Conservation (phyloP, 2,888 invertebrate species). For the Exocentrus adspersus region DNA sequence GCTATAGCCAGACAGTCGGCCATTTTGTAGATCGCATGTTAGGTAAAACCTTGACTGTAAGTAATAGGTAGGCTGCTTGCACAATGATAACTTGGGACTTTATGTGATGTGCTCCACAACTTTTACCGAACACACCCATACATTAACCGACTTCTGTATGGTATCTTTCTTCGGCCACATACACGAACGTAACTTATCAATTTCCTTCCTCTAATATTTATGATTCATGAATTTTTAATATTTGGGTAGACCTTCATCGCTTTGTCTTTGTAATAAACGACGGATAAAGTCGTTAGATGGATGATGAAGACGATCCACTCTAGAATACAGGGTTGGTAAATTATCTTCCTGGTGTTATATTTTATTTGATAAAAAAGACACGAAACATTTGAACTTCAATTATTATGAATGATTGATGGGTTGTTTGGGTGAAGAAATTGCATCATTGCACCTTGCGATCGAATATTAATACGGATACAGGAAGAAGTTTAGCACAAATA, state of each 20-base stretch:
- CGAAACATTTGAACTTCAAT: too few species aligned
- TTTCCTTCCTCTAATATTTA: background rate
- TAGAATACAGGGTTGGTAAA: too few species aligned
- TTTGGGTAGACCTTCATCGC: background rate
- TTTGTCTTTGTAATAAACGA: background rate
- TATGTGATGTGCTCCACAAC: slow-evolving; percentile 40
- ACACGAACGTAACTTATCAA: background rate
- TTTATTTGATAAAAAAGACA: too few species aligned
- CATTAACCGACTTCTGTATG: slow-evolving; percentile 5
- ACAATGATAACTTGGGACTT: slow-evolving; percentile 51
- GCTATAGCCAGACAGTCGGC: slow-evolving; percentile 52
- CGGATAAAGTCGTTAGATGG: too few species aligned
- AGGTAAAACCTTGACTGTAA: slow-evolving; percentile 49
- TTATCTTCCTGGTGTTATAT: too few species aligned
- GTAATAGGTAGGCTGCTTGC: slow-evolving; percentile 52
- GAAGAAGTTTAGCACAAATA: slow-evolving; percentile 36
- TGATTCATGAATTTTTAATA: background rate
- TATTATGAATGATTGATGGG: too few species aligned
- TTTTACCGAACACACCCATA: slow-evolving; percentile 32
- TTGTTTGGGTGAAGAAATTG: too few species aligned
- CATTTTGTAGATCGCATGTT: slow-evolving; percentile 57
- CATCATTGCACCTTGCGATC: slow-evolving; percentile 43
- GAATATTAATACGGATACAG: slow-evolving; percentile 44
- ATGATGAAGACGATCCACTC: too few species aligned
- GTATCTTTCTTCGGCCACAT: slow-evolving; percentile 3